Conservation (phyloP, 2,113 vertebrate species). For the Ancistrus triradiatus region DNA sequence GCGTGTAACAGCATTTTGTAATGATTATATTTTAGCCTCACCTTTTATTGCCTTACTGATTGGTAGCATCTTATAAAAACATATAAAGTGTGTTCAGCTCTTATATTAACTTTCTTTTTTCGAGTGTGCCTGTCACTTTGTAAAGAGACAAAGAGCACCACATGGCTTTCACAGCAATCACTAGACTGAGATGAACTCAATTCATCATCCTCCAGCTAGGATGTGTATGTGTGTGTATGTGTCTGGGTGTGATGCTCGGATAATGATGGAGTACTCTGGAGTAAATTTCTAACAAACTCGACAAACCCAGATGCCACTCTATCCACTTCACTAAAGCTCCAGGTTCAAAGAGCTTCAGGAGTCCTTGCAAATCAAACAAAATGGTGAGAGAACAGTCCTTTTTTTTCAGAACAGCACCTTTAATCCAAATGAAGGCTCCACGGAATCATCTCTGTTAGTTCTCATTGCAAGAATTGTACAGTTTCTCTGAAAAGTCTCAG, state of each 20-base stretch:
- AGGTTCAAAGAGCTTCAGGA: not conserved
- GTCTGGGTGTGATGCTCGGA: slow-evolving; percentile 34
- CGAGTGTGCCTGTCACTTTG: slow-evolving; percentile 33
- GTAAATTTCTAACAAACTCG: slow-evolving; percentile 38
- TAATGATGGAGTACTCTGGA: slow-evolving; percentile 40
- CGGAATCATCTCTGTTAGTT: slow-evolving; percentile 6
- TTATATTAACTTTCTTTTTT: not conserved
- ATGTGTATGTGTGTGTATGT: slow-evolving; percentile 36
- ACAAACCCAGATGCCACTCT: slow-evolving; percentile 35
- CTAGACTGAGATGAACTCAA: slow-evolving; percentile 45
- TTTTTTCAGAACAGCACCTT: slow-evolving; percentile 14
- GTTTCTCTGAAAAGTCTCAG: slow-evolving; percentile 26
- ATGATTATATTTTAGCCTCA: too few relatives aligned
- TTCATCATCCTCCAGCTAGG: slow-evolving; percentile 38
- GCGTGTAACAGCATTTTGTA: too few relatives aligned
- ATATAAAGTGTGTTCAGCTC: too few relatives aligned
- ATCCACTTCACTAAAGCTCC: slow-evolving; percentile 23
- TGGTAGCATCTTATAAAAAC: too few relatives aligned
- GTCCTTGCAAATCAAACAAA: not conserved
- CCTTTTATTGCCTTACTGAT: too few relatives aligned
- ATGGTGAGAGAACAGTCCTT: not conserved
- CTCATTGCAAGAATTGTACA: not conserved
- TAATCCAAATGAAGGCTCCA: slow-evolving; percentile 1
- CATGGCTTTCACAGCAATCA: slow-evolving; percentile 43
- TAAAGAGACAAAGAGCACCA: slow-evolving; percentile 43